Evolutionary conservation across 2,113 vertebrate species (phyloP), one percentile per base, ranked within the genome.

Genomic region (Hydropotes inermis): DNA sequence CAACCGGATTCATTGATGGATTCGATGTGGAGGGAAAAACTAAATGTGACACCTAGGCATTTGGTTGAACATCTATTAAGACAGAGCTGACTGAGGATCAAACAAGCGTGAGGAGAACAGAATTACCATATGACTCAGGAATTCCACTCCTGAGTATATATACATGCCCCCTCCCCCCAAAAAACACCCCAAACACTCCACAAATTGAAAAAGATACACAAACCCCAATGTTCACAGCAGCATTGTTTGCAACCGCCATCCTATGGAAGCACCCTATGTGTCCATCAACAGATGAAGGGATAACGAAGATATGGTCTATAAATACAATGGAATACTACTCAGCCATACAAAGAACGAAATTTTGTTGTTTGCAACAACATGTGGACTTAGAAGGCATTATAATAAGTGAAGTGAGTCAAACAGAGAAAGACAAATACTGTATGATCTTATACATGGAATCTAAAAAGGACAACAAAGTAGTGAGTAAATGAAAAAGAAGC

Each of bases 91-190:
- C n/a, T 36, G 67, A 86, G 14, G 17, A 45, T 23, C 23, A 86
- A 86, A 52, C 0, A 55, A 57, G 36, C 27, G 4, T 50, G 39
- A 52, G 90, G 47, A 86, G 39, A 57, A 78, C 7, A 78, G 43
- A 28, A 78, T 28, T 47, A 28, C 27, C 74, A 5, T 9, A 45
- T 28, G 25, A 78, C 43, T 14, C 14, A 78, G 74, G 74, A 78
- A 78, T 78, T 45, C 43, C 25, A 28, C 13, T 47, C 13, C 14
- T 76, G 39, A 45, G n/a, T 21, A 36, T 19, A 67, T 36, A 67
- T 67, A 36, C 10, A 70, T 0, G 10, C 10, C n/a, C 17, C 33
- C 3, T 0, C 4, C 0, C 4, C n/a, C 61, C 15, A n/a, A 11
- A 39, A 11, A 36, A 36, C 19, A 5, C 2, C 67, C 67, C n/a